These are phyloP conservation scores for Coracias cyanogaster DNA, from an alignment of 2,797 vertebrate species.

Conservation along the genomic window DNA sequence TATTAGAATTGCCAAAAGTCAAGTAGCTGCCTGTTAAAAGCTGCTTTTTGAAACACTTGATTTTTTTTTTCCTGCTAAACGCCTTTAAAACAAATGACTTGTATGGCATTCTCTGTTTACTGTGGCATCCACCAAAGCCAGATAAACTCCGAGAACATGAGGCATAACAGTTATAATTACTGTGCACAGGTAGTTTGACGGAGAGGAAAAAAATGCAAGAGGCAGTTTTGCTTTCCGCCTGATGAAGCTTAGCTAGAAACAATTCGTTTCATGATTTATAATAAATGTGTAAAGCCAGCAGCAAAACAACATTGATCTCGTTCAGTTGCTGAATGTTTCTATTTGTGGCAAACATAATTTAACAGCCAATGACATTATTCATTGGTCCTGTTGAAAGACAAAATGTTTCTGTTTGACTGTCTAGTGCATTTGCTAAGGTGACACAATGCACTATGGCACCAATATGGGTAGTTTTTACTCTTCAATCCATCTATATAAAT, in stretches of 20 bases:
- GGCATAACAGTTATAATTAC: not conserved
- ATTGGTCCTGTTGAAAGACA: not conserved
- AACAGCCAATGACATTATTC: not conserved
- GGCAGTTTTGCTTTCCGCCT: not conserved
- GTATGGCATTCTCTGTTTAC: not conserved
- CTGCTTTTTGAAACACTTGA: not conserved
- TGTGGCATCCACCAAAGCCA: not conserved
- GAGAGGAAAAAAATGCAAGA: not conserved
- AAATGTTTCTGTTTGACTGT: not conserved
- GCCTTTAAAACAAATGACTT: not conserved
- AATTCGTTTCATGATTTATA: not conserved
- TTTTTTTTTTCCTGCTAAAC: not conserved
- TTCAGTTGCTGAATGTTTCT: not conserved
- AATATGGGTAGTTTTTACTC: not conserved
- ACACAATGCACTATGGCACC: not conserved
- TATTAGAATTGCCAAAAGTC: not conserved
- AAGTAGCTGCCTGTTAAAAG: not conserved
- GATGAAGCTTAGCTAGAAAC: not conserved
- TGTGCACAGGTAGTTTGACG: not conserved
- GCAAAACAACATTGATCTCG: rapidly evolving
- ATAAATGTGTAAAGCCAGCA: not conserved
- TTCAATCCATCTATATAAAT: not conserved
- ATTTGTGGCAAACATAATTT: not conserved
- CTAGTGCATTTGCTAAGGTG: not conserved
- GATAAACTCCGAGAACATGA: not conserved